Evolutionary conservation across 2,888 invertebrate species (phyloP).

Genomic region (Acronicta aceris): DNA sequence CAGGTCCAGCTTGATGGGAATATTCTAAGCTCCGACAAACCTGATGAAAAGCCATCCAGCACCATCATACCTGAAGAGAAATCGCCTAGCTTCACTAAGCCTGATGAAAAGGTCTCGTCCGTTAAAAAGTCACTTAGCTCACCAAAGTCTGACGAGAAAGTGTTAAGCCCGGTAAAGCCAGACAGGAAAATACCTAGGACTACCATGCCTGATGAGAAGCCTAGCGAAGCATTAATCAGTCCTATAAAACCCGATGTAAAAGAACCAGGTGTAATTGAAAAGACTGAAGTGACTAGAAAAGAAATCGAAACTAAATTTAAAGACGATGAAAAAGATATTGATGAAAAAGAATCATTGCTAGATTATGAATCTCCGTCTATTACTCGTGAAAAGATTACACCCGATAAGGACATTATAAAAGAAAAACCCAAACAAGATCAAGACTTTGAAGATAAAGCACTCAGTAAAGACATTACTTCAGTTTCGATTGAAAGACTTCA

Average conservation of each 20-base stretch:
- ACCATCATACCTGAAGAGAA: constrained; percentile 5
- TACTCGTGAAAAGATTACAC: not conserved
- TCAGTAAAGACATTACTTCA: constrained; percentile 1
- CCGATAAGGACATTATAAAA: not conserved
- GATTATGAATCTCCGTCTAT: constrained; percentile 8
- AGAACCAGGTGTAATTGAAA: constrained; percentile 15
- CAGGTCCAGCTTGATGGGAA: constrained; percentile 2
- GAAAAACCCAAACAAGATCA: constrained; percentile 13
- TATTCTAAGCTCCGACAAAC: not conserved
- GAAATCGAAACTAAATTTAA: constrained; percentile 58
- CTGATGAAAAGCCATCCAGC: not conserved
- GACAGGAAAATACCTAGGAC: constrained; percentile 13
- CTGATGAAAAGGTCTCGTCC: constrained; percentile 9
- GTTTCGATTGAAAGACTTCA: not conserved
- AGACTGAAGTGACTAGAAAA: constrained; percentile 44
- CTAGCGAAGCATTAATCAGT: not conserved
- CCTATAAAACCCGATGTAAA: not conserved
- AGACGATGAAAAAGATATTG: constrained; percentile 62
- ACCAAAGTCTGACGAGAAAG: constrained; percentile 28
- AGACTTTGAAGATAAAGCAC: constrained; percentile 16
- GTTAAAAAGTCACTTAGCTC: constrained; percentile 20
- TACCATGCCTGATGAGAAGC: not conserved
- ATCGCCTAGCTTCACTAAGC: constrained; percentile 3
- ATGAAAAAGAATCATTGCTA: constrained; percentile 57
- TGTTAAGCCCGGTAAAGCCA: constrained; percentile 9